These are phyloP conservation scores for Armadillidium nasatum DNA, from an alignment of 1,140 invertebrate genomes.

Conservation along the genomic window DNA sequence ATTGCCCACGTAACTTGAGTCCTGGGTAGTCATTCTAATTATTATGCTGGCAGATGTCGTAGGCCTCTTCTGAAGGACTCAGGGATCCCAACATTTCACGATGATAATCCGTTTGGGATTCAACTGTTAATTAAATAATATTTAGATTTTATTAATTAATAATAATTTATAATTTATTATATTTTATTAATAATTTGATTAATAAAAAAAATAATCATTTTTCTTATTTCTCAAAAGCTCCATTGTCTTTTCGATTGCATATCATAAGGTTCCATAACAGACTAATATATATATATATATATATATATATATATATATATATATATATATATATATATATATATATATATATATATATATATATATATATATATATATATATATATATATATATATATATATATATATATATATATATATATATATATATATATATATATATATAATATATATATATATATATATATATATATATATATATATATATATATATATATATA, in stretches of 20 bases:
- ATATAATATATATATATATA: background rate
- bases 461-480: constrained; percentile 4
- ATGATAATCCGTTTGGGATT: constrained; percentile 82
- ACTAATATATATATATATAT: too few relatives aligned
- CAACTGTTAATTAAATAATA: constrained; percentile 64
- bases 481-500: constrained; percentile 1
- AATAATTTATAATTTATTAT: too few relatives aligned
- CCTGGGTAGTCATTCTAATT: background rate
- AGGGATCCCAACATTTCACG: constrained; percentile 52
- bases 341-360: too few relatives aligned
- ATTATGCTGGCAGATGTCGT: constrained; percentile 21
- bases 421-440: background rate
- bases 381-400: background rate
- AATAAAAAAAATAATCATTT: too few relatives aligned
- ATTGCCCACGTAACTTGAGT: background rate
- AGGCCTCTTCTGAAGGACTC: constrained; percentile 35
- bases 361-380: background rate
- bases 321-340: too few relatives aligned
- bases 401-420: background rate
- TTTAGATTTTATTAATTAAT: background rate
- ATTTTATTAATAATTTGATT: too few relatives aligned
- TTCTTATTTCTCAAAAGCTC: too few relatives aligned
- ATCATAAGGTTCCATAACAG: too few relatives aligned
- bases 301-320: too few relatives aligned
- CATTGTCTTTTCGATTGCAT: too few relatives aligned